phyloP scores from a whole-genome alignment of 2,888 invertebrate genomes.

The Eudemis profundana region DNA sequence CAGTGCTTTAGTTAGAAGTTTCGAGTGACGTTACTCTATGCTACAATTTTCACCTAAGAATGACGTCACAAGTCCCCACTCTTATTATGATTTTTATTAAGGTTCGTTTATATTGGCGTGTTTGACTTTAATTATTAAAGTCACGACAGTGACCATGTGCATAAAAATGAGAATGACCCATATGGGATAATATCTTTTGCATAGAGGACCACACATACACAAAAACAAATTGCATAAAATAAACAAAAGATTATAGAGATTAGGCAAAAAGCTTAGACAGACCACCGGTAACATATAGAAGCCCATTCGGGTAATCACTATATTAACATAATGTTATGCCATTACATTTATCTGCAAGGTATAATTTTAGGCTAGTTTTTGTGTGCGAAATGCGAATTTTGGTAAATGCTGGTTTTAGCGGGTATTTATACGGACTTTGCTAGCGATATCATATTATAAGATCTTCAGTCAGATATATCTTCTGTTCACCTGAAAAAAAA shows the following conservation, averaged over 20 bases:
- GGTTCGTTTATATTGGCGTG: no score
- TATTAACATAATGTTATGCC: conserved; percentile 69
- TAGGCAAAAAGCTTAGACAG: conserved; percentile 49
- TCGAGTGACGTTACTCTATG: no score
- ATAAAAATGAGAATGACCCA: no score
- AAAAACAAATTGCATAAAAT: conserved; percentile 55
- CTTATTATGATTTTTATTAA: no score
- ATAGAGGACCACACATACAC: conserved; percentile 26
- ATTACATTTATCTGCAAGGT: conserved; percentile 58
- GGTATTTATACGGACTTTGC: conserved; percentile 9
- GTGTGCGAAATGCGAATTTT: conserved; percentile 50
- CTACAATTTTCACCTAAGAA: no score
- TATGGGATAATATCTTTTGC: not conserved
- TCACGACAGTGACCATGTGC: no score
- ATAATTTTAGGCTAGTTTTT: conserved; percentile 54
- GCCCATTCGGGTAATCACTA: conserved; percentile 66
- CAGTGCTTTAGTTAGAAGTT: no score
- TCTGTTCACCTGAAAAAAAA: no score
- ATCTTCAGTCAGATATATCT: no score
- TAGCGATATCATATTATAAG: no score
- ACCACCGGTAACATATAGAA: conserved; percentile 68
- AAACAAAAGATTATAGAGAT: conserved; percentile 66
- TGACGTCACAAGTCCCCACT: no score
- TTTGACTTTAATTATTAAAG: not conserved
- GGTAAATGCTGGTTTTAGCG: conserved; percentile 45